These are phyloP conservation scores for Neosilurus mollespiculum DNA, from an alignment of 2,797 vertebrate species.

Conservation along the genomic window DNA sequence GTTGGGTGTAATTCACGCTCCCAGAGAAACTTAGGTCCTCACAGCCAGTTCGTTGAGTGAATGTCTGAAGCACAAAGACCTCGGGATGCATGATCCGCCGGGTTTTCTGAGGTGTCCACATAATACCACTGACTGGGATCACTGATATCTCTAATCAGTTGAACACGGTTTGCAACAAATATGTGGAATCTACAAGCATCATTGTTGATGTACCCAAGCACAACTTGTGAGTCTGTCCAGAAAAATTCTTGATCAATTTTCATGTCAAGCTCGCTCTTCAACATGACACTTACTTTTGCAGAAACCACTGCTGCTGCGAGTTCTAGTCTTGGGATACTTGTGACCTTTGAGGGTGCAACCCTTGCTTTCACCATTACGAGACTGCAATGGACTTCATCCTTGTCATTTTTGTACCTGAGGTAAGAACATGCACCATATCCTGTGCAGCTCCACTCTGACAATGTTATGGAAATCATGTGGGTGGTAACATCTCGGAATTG, in stretches of 20 bases:
- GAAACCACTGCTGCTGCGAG: slow-evolving; percentile 41
- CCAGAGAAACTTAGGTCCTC: slow-evolving; percentile 42
- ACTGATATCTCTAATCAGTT: slow-evolving; percentile 42
- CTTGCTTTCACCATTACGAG: slow-evolving; percentile 50
- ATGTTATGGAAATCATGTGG: slow-evolving; percentile 40
- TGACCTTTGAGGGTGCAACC: slow-evolving; percentile 49
- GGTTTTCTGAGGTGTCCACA: slow-evolving; percentile 37
- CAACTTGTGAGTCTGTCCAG: slow-evolving; percentile 49
- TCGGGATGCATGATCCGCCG: slow-evolving; percentile 34
- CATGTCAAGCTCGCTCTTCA: slow-evolving; percentile 38
- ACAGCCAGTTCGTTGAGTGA: slow-evolving; percentile 15
- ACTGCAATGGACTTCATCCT: slow-evolving; percentile 34
- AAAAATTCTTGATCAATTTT: slow-evolving; percentile 42
- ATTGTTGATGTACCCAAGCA: slow-evolving; percentile 45
- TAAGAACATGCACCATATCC: slow-evolving; percentile 53
- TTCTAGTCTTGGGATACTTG: slow-evolving; percentile 46
- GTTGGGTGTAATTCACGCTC: slow-evolving; percentile 6
- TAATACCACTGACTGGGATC: slow-evolving; percentile 46
- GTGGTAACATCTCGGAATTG: slow-evolving; percentile 29
- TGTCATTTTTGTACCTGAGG: slow-evolving; percentile 18
- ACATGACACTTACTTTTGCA: slow-evolving; percentile 15
- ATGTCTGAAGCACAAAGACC: slow-evolving; percentile 28
- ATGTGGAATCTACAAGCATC: slow-evolving; percentile 32
- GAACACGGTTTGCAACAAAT: slow-evolving; percentile 41
- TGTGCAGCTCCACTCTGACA: slow-evolving; percentile 33